Evolutionary conservation across 1,140 invertebrate genomes (phyloP).

Genomic region (Penaeus vannamei): DNA sequence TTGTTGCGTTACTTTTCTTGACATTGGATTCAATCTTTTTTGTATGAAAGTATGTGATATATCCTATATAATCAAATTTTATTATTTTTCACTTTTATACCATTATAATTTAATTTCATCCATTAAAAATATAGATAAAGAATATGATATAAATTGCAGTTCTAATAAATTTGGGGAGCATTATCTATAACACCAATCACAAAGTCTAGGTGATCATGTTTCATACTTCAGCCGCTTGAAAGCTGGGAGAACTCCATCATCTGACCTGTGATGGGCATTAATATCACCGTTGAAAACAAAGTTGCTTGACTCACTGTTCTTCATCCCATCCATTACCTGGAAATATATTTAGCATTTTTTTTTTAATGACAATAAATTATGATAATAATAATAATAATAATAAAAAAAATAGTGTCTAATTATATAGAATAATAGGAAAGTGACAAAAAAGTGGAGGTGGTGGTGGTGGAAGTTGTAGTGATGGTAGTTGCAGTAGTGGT

Average conservation of each 20-base stretch:
- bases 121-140: not conserved
- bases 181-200: not conserved
- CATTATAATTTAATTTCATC: too few species aligned
- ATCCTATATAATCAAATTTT: too few species aligned
- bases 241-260: slow-evolving; percentile 35
- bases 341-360: not conserved
- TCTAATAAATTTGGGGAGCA: not conserved
- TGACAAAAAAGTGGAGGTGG: too few species aligned
- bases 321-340: slow-evolving; percentile 43
- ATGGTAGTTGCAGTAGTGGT: too few species aligned
- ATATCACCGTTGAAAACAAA: slow-evolving; percentile 50
- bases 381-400: too few species aligned
- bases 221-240: slow-evolving; percentile 59
- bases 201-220: slow-evolving; percentile 38
- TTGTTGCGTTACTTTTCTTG: not conserved
- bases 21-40: not conserved
- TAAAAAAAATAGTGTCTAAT: too few species aligned
- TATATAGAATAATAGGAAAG: too few species aligned
- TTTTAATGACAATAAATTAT: too few species aligned
- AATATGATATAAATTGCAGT: not conserved
- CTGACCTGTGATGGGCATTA: slow-evolving; percentile 35
- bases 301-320: slow-evolving; percentile 2
- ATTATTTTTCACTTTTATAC: too few species aligned
- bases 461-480: too few species aligned
- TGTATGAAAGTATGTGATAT: not conserved